Evolutionary conservation across 37 sponge, comb jelly and placozoan genomes (phyloP).

Genomic region (Beroe forskalii): DNA sequence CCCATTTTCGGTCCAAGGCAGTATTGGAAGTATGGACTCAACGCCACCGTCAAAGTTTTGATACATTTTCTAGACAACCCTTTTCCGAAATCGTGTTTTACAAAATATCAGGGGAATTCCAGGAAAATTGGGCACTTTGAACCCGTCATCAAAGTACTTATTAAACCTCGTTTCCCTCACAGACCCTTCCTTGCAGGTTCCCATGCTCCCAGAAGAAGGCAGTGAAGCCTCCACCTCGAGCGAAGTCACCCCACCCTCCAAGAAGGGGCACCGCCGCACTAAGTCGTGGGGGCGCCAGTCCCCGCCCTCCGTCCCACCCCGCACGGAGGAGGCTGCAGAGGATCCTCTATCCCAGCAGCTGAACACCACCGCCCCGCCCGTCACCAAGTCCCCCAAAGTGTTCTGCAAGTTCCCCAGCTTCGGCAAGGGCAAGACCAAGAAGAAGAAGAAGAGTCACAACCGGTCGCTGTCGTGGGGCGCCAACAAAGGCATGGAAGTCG

Average conservation of each 20-base stretch:
- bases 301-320: not conserved
- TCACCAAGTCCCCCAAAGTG: not conserved
- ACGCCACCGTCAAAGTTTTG: no score
- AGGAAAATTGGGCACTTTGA: no score
- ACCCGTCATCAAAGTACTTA: no score
- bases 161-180: not conserved
- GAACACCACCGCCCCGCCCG: not conserved
- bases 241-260: not conserved
- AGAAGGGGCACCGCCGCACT: slow-evolving; percentile 31
- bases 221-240: not conserved
- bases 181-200: not conserved
- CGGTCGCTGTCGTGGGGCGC: slow-evolving; percentile 18
- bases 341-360: not conserved
- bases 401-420: slow-evolving; percentile 49
- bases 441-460: slow-evolving; percentile 42
- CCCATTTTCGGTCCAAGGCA: no score
- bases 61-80: no score
- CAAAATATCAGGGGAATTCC: no score
- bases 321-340: not conserved
- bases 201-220: not conserved
- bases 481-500: not conserved
- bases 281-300: slow-evolving; percentile 2
- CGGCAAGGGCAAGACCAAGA: slow-evolving; percentile 56
- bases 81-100: no score
- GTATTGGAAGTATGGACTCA: no score